Percentiles rank a stretch among this genome's conserved stretches.
These are phyloP conservation scores for Odontamblyopus lacepedii DNA, from an alignment of 2,797 vertebrate species.

Conservation along the genomic window DNA sequence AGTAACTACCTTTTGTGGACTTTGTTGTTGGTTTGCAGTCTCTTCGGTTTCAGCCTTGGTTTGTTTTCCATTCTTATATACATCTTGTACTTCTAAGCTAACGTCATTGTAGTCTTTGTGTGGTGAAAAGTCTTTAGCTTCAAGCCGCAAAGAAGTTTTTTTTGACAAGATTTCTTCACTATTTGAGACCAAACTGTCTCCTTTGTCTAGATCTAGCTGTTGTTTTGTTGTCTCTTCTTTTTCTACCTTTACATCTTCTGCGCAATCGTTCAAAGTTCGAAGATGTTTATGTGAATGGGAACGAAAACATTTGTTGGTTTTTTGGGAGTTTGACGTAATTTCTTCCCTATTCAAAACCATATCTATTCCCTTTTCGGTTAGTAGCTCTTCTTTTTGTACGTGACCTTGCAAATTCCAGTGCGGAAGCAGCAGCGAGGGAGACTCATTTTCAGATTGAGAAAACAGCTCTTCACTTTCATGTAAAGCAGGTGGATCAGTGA, in stretches of 20 bases:
- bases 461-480: constrained; percentile 47
- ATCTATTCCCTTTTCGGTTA: background rate
- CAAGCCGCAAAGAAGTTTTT: constrained; percentile 5
- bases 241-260: background rate
- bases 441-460: constrained; percentile 42
- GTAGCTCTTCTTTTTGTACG: constrained; percentile 18
- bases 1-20: background rate
- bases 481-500: background rate
- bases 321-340: background rate
- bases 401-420: constrained; percentile 49
- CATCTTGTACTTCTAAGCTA: background rate
- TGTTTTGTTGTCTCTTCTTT: background rate
- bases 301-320: background rate
- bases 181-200: background rate
- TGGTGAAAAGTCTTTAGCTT: background rate
- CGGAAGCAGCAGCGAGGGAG: constrained; percentile 65
- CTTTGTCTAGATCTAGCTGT: background rate
- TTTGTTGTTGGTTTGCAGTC: background rate
- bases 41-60: background rate
- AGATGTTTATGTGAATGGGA: background rate
- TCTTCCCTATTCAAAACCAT: background rate
- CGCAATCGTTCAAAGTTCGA: background rate
- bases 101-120: background rate
- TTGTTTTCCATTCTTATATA: background rate
- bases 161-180: background rate